Percentiles rank a stretch among this genome's conserved stretches.
Conservation (phyloP, 1,140 invertebrate genomes). For the Hylaeus anthracinus region DNA sequence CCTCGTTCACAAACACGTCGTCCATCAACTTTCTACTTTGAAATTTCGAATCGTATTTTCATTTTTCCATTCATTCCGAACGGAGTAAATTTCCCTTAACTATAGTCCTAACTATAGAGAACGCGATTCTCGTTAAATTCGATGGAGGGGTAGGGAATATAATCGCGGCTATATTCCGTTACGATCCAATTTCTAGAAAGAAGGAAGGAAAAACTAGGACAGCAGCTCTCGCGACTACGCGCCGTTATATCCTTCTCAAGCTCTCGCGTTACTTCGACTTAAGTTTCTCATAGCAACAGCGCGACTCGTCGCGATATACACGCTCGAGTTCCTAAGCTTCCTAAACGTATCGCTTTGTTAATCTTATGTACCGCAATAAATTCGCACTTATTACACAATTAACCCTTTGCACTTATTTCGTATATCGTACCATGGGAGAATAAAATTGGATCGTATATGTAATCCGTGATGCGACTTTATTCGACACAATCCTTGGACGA, state of each 20-base stretch:
- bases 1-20: no score
- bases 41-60: no score
- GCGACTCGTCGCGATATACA: background rate
- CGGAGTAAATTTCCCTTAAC: no score
- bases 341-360: no score
- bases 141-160: background rate
- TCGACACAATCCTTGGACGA: background rate
- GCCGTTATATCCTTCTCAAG: constrained; percentile 32
- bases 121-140: background rate
- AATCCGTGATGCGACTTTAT: background rate
- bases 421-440: background rate
- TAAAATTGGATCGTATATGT: background rate
- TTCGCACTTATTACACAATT: no score
- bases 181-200: constrained; percentile 39
- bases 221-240: background rate
- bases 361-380: no score
- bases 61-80: no score
- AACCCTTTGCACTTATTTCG: background rate
- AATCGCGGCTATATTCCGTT: background rate
- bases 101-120: no score
- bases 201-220: constrained; percentile 13
- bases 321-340: background rate
- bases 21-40: no score
- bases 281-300: constrained; percentile 58
- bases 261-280: constrained; percentile 50